Conservation (phyloP, 2,888 invertebrate species). For the Oscheius myriophilus region DNA sequence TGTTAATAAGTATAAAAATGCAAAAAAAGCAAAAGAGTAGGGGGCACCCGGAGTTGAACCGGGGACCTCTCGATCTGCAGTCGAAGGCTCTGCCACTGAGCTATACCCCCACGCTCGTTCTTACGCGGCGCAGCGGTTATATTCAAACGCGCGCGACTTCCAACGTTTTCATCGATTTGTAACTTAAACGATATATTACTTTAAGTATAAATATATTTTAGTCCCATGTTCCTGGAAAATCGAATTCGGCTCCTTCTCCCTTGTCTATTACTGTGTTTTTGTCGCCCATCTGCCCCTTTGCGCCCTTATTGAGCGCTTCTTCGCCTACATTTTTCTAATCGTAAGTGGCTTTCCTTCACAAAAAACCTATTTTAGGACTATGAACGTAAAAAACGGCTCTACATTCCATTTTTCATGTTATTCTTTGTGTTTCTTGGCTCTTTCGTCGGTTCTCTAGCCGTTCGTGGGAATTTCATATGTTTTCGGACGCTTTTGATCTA, state of each 20-base stretch:
- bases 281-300: conserved; percentile 3
- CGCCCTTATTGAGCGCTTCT: not conserved
- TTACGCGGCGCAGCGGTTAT: too few species aligned
- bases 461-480: not conserved
- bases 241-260: not conserved
- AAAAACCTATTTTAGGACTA: conserved; percentile 11
- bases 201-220: too few species aligned
- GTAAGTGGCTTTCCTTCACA: conserved; percentile 5
- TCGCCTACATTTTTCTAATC: not conserved
- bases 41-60: conserved; percentile 67
- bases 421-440: conserved; percentile 1
- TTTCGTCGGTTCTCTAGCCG: not conserved
- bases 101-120: conserved; percentile 62
- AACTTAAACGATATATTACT: too few species aligned
- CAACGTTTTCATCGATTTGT: too few species aligned
- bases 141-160: too few species aligned
- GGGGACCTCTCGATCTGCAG: conserved; percentile 70
- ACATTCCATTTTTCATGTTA: conserved; percentile 5
- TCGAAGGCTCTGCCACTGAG: conserved; percentile 70
- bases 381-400: not conserved
- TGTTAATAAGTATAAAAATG: too few species aligned
- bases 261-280: not conserved
- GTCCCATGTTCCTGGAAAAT: conserved; percentile 4
- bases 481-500: not conserved
- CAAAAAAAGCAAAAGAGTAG: conserved; percentile 26